Percentiles rank a stretch among this genome's conserved stretches.
phyloP scores from a whole-genome alignment of 2,888 invertebrate species.

The Muschampia plurimacula region DNA sequence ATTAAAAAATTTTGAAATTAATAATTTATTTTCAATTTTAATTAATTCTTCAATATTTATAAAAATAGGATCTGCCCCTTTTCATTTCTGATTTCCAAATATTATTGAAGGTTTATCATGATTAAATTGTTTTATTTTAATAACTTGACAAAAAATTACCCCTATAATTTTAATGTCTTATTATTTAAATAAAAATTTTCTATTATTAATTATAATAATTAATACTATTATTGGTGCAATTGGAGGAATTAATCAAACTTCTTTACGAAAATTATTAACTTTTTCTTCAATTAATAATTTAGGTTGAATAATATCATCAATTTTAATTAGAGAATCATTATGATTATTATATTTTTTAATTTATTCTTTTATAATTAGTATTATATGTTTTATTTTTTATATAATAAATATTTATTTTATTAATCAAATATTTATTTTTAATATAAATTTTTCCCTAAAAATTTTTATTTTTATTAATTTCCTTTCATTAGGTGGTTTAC shows the following conservation, averaged over 20 bases:
- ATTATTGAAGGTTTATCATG: constrained; percentile 86
- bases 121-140: constrained; percentile 83
- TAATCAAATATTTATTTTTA: no score
- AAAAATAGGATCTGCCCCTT: constrained; percentile 86
- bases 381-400: no score
- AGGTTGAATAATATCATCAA: constrained; percentile 86
- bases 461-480: no score
- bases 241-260: constrained; percentile 83
- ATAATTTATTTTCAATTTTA: constrained; percentile 61
- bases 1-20: constrained; percentile 63
- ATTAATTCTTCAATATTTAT: constrained; percentile 75
- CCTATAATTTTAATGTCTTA: constrained; percentile 85
- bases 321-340: no score
- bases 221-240: constrained; percentile 80
- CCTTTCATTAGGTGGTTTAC: no score
- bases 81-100: constrained; percentile 87
- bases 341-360: no score
- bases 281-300: constrained; percentile 88
- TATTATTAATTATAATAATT: constrained; percentile 73
- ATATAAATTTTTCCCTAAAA: no score
- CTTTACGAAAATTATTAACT: constrained; percentile 85
- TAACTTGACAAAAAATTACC: constrained; percentile 88
- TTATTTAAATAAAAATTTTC: constrained; percentile 71
- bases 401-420: no score
- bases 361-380: no score